Conservation (phyloP, 2,888 invertebrate species). For the Philhelius pedissequus region DNA sequence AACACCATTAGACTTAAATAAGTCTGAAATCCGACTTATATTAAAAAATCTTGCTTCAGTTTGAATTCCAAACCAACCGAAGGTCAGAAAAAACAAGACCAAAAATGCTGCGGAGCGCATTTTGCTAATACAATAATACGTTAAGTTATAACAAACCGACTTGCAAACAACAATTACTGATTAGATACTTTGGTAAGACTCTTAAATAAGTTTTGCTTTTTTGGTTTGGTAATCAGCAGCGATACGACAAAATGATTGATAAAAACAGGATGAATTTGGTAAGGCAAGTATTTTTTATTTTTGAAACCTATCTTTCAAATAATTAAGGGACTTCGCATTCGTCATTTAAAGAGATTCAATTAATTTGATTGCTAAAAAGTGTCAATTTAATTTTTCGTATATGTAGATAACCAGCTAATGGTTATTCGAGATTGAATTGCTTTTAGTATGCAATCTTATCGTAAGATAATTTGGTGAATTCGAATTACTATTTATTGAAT, state of each 20-base stretch:
- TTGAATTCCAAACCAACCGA: neutral
- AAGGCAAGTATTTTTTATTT: too few species aligned
- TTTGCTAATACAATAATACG: neutral
- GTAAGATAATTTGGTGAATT: neutral
- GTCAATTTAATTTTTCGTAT: neutral
- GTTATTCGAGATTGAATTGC: neutral
- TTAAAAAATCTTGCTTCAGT: slow-evolving; percentile 2
- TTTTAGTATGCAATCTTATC: neutral
- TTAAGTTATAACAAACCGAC: neutral
- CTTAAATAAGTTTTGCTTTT: slow-evolving; percentile 34
- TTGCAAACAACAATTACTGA: neutral
- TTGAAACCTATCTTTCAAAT: neutral
- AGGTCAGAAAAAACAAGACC: neutral
- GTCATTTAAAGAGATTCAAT: neutral
- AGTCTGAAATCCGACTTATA: neutral
- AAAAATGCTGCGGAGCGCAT: slow-evolving; percentile 7
- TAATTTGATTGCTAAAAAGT: neutral
- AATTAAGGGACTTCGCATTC: neutral
- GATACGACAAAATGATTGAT: neutral
- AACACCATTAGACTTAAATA: slow-evolving; percentile 1
- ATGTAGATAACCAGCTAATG: neutral
- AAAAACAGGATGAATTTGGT: neutral
- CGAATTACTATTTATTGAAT: neutral
- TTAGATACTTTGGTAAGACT: neutral
- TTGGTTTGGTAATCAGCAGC: neutral